Conservation (phyloP, 2,797 vertebrate species). For the Halcyon leucocephala region DNA sequence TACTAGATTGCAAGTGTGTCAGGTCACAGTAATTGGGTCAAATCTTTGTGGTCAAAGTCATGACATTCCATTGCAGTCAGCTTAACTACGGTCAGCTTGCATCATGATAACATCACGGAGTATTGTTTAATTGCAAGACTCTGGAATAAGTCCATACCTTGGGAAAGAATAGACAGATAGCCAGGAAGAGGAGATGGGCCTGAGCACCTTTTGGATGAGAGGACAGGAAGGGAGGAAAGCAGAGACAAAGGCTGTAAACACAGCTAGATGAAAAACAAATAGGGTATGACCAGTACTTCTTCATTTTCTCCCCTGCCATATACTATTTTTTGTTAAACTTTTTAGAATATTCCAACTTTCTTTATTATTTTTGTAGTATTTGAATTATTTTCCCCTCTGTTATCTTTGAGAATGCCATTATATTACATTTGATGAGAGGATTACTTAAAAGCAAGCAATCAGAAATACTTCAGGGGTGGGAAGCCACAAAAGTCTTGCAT, state of each 20-base stretch:
- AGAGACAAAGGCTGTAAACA: not conserved
- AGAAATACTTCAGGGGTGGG: not conserved
- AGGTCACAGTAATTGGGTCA: constrained; percentile 49
- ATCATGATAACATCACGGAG: not conserved
- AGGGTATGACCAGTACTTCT: not conserved
- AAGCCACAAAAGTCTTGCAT: not conserved
- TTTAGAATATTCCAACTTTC: not conserved
- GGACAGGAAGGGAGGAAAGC: not conserved
- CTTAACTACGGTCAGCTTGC: not conserved
- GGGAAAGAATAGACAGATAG: not conserved
- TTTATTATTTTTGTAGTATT: not conserved
- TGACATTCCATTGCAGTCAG: not conserved
- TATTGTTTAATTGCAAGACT: not conserved
- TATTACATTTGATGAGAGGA: not conserved
- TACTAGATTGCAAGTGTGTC: constrained; percentile 20
- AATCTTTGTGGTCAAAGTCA: not conserved
- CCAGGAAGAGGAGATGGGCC: not conserved
- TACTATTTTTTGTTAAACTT: not conserved
- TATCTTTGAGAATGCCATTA: not conserved
- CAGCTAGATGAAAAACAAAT: not conserved
- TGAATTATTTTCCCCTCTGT: not conserved
- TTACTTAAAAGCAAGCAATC: not conserved
- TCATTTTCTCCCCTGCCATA: not conserved
- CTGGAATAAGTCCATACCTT: not conserved
- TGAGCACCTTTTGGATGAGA: not conserved